phyloP scores from a whole-genome alignment of 92 coral and sea anemone species.

The Heliopora coerulea region DNA sequence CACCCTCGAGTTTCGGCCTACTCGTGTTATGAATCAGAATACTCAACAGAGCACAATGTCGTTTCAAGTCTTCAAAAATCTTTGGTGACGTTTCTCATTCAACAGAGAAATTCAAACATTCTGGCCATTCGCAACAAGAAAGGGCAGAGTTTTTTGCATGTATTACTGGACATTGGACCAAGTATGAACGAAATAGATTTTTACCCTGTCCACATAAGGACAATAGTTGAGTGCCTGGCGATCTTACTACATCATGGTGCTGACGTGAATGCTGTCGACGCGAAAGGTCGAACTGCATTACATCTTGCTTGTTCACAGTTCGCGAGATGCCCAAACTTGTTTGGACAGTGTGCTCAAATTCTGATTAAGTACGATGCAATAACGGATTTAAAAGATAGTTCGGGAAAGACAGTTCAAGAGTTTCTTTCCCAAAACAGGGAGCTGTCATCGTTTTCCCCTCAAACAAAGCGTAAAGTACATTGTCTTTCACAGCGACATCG shows the following conservation, averaged over 20 bases:
- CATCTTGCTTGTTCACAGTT: not conserved
- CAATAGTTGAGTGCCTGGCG: not conserved
- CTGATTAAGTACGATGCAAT: not conserved
- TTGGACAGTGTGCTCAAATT: conserved; percentile 4
- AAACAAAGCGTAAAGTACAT: not conserved
- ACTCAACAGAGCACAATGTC: too few species aligned
- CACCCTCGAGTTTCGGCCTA: not conserved
- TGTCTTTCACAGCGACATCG: not conserved
- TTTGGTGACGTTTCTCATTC: too few species aligned
- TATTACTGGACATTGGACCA: not conserved
- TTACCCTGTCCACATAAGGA: too few species aligned
- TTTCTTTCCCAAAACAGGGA: not conserved
- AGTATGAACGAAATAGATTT: not conserved
- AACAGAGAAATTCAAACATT: too few species aligned
- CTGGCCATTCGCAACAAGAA: not conserved
- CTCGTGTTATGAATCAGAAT: too few species aligned
- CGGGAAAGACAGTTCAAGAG: not conserved
- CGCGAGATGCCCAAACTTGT: not conserved
- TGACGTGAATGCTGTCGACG: not conserved
- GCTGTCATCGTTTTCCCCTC: not conserved
- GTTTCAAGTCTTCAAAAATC: too few species aligned
- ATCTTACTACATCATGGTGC: not conserved
- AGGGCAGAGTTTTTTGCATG: not conserved
- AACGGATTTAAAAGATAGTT: not conserved
- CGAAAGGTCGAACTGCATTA: not conserved